Conservation (phyloP, 2,113 vertebrate genomes). For the Apeltes quadracus region DNA sequence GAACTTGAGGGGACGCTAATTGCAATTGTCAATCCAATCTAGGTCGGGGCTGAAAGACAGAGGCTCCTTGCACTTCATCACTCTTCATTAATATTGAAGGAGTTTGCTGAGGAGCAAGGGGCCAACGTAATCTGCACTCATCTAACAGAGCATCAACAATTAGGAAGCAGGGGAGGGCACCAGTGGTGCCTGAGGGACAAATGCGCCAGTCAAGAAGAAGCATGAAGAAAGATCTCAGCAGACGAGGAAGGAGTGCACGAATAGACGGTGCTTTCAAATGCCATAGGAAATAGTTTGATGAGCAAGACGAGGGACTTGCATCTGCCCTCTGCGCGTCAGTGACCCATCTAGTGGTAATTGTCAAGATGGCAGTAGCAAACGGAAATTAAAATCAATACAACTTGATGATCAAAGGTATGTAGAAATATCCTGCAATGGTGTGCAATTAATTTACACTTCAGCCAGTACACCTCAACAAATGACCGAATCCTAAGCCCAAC, state of each 20-base stretch:
- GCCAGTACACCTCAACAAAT: neutral
- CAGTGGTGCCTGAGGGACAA: slow-evolving; percentile 64
- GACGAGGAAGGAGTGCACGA: slow-evolving; percentile 31
- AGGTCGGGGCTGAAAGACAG: slow-evolving; percentile 76
- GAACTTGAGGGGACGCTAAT: slow-evolving; percentile 84
- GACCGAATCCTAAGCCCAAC: neutral
- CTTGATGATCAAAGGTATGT: neutral
- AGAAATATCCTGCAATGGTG: neutral
- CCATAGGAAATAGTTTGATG: slow-evolving; percentile 7
- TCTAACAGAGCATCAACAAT: slow-evolving; percentile 73
- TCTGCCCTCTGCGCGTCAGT: neutral
- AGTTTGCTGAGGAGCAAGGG: slow-evolving; percentile 70
- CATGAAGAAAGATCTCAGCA: slow-evolving; percentile 62
- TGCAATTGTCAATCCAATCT: slow-evolving; percentile 85
- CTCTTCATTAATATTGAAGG: slow-evolving; percentile 86
- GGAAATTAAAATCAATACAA: neutral
- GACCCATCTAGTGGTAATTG: neutral
- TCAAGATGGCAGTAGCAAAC: neutral
- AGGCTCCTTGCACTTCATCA: slow-evolving; percentile 82
- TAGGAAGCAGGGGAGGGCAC: slow-evolving; percentile 63
- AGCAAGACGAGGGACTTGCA: neutral
- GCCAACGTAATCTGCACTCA: slow-evolving; percentile 71
- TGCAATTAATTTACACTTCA: neutral
- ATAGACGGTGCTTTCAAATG: slow-evolving; percentile 38
- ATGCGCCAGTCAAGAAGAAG: slow-evolving; percentile 71